phyloP scores from a whole-genome alignment of 2,113 vertebrate genomes.

The Motacilla tschutschensis region DNA sequence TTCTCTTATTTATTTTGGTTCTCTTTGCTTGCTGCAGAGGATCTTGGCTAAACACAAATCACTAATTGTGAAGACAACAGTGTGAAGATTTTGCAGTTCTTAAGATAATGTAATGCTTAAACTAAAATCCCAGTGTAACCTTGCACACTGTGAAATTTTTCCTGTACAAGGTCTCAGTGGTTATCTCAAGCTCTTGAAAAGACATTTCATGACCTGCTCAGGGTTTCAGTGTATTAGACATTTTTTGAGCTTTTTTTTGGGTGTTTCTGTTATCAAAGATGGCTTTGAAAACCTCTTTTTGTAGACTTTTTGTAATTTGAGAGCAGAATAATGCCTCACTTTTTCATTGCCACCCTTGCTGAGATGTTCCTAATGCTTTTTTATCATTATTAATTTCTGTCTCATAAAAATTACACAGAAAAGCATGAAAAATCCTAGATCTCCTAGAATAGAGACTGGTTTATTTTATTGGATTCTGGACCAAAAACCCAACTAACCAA shows the following conservation, averaged over 20 bases:
- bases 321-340: background rate
- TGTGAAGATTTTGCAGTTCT: background rate
- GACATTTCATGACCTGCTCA: rapidly evolving
- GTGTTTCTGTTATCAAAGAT: background rate
- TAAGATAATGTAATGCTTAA: background rate
- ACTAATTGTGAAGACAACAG: background rate
- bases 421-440: background rate
- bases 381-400: background rate
- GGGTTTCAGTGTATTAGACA: background rate
- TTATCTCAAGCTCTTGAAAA: background rate
- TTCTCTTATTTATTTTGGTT: background rate
- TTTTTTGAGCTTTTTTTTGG: background rate
- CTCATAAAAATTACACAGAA: background rate
- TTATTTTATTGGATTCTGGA: background rate
- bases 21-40: background rate
- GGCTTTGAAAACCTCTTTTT: background rate
- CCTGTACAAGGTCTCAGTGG: background rate
- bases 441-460: background rate
- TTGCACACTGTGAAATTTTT: background rate
- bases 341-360: background rate
- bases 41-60: background rate
- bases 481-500: background rate
- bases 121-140: background rate
- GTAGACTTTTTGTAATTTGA: background rate
- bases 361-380: background rate